Conservation (phyloP, 2,888 invertebrate species). For the Palloptera scutellata region DNA sequence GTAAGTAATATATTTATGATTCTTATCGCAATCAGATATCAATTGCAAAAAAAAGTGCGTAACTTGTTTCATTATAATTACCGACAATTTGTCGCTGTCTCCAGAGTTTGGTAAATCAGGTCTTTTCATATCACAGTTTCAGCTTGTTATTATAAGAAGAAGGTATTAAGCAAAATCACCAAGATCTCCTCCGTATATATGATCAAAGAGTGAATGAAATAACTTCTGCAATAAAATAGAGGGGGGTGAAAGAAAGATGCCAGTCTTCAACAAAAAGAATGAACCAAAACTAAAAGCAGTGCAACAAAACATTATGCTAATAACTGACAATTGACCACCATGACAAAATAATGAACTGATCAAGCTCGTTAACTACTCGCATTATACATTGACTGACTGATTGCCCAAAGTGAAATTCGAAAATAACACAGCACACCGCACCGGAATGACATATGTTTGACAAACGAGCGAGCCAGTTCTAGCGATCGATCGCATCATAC, state of each 20-base stretch:
- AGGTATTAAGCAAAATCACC: no score
- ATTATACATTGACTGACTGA: background rate
- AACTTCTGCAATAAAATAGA: no score
- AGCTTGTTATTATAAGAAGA: no score
- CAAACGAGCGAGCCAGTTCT: conserved; percentile 29
- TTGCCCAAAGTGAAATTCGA: background rate
- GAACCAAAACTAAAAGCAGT: conserved; percentile 5
- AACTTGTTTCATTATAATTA: conserved; percentile 50
- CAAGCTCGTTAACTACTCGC: conserved; percentile 25
- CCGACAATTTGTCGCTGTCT: conserved; percentile 59
- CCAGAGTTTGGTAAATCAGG: conserved; percentile 39
- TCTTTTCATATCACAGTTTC: conserved; percentile 4
- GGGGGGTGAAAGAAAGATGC: background rate
- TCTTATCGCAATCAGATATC: conserved; percentile 13
- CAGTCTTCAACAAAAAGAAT: conserved; percentile 8
- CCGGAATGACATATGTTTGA: conserved; percentile 32
- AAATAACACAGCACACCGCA: background rate
- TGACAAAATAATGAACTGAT: conserved; percentile 46
- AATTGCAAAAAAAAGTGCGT: conserved; percentile 21
- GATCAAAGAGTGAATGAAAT: no score
- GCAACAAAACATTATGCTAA: conserved; percentile 50
- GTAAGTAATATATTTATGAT: background rate
- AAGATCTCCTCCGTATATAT: no score
- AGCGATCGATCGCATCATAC: background rate
- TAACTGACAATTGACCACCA: conserved; percentile 62